Base-by-base conservation (phyloP, 2,888 invertebrate species). In the Apamea crenata region DNA sequence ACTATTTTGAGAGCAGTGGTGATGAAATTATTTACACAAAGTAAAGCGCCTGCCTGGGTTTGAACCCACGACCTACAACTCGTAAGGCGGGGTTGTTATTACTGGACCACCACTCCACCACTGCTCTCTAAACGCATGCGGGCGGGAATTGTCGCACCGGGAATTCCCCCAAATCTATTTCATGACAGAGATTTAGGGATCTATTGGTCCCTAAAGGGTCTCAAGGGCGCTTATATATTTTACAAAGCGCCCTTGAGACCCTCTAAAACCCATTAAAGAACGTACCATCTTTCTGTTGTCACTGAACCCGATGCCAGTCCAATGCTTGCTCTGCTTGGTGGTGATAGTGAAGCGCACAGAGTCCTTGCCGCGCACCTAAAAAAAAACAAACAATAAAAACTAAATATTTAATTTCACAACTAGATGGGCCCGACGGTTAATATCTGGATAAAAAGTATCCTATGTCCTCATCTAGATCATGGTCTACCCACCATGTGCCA, bases 261-360 rank as follows among this genome's bases (percentile, higher is more conserved):
- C 0, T 1, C 1, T 32, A 4, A 63, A 32, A 32, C 21, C 21
- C 4, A 21, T 32, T 36, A 14, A 12, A 36, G 4, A 6, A 65
- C 65, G 12, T 65, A 71, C 98, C 99, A 99, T 99, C 94, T 97
- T 98, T 87, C 97, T 98, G 91, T 99, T 98, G 82, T 98, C 97
- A 73, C 98, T 98, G 93, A 99, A 99, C 1, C 98, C 99, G 82
- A 99, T 98, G 0, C 99, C 99, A 0, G 99, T 99, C 99, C 99
- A 99, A 16, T 97, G 97, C 86, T 98, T 98, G 2, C 98, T 98
- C 88, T 99, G 97, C 61, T 97, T 98, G 0, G 99, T 99, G 67
- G 97, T 97, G 72, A 99, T 98, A 1, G 98, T 98, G 95, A 99
- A 99, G 69, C 97, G 96, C 83, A 99, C 98, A 78, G 98, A 98